Evolutionary conservation across 2,797 vertebrate genomes (phyloP).

Genomic region (Helostoma temminkii): DNA sequence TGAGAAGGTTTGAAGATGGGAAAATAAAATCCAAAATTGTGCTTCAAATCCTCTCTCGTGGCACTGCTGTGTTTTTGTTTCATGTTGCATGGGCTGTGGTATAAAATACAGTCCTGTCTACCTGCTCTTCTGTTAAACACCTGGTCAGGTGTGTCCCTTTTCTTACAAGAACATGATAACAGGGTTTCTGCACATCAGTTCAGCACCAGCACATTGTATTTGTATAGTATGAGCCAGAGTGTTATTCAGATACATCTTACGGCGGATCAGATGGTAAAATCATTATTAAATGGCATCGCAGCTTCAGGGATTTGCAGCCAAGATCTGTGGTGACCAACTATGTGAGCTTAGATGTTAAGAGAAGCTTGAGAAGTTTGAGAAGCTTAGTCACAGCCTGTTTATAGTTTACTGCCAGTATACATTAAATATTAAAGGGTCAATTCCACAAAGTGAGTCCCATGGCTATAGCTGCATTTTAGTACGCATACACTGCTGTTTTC

Average conservation of each 20-base stretch:
- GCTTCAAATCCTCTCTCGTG: constrained; percentile 44
- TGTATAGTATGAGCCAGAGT: constrained; percentile 7
- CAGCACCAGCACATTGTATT: constrained; percentile 35
- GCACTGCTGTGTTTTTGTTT: constrained; percentile 26
- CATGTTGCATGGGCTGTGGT: constrained; percentile 36
- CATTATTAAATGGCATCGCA: constrained; percentile 52
- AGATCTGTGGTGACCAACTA: constrained; percentile 44
- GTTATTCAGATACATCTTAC: constrained; percentile 29
- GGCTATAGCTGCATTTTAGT: constrained; percentile 40
- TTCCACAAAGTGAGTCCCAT: constrained; percentile 42
- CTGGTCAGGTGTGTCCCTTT: constrained; percentile 57
- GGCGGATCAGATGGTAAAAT: constrained; percentile 46
- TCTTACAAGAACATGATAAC: constrained; percentile 53
- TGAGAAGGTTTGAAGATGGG: constrained; percentile 33
- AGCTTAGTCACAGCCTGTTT: constrained; percentile 47
- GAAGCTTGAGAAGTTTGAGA: no score
- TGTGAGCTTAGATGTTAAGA: constrained; percentile 42
- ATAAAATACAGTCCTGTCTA: constrained; percentile 45
- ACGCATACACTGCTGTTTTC: constrained; percentile 22
- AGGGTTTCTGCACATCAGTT: constrained; percentile 32
- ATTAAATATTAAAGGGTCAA: constrained; percentile 46
- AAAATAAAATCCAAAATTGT: constrained; percentile 19
- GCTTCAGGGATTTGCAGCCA: constrained; percentile 42
- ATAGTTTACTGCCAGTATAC: constrained; percentile 53
- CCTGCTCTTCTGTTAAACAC: constrained; percentile 49